phyloP scores from a whole-genome alignment of 37 sponge, comb jelly and placozoan genomes.

The Halichondria panicea region DNA sequence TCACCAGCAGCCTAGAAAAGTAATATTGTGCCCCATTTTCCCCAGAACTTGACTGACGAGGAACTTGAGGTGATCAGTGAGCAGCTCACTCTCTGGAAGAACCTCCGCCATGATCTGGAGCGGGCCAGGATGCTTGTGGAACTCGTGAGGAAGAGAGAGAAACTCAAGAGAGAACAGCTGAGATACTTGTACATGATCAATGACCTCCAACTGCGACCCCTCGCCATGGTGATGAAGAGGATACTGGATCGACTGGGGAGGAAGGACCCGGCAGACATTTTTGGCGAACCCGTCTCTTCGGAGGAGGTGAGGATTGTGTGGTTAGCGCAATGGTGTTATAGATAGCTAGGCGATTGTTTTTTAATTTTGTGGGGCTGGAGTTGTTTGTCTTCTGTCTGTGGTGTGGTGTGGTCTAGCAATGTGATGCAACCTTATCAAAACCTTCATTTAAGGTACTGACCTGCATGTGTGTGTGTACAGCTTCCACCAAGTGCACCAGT shows the following conservation, averaged over 20 bases:
- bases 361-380: no score
- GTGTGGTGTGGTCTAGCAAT: no score
- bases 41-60: slow-evolving; percentile 78
- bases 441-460: no score
- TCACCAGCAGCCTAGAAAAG: background rate
- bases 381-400: no score
- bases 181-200: slow-evolving; percentile 57
- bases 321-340: no score
- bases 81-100: slow-evolving; percentile 83
- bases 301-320: slow-evolving; percentile 88
- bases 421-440: no score
- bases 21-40: background rate
- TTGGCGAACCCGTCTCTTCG: slow-evolving; percentile 88
- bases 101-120: slow-evolving; percentile 91
- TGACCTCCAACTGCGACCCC: slow-evolving; percentile 74
- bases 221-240: slow-evolving; percentile 64
- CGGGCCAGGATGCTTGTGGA: slow-evolving; percentile 88
- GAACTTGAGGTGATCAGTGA: slow-evolving; percentile 81
- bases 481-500: no score
- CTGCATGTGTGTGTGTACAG: no score
- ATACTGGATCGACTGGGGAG: slow-evolving; percentile 61
- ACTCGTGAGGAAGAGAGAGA: slow-evolving; percentile 93
- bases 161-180: slow-evolving; percentile 88
- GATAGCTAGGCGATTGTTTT: no score
- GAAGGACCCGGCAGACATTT: slow-evolving; percentile 89